phyloP scores from a whole-genome alignment of 2,888 invertebrate species.

The Polietes domitor region DNA sequence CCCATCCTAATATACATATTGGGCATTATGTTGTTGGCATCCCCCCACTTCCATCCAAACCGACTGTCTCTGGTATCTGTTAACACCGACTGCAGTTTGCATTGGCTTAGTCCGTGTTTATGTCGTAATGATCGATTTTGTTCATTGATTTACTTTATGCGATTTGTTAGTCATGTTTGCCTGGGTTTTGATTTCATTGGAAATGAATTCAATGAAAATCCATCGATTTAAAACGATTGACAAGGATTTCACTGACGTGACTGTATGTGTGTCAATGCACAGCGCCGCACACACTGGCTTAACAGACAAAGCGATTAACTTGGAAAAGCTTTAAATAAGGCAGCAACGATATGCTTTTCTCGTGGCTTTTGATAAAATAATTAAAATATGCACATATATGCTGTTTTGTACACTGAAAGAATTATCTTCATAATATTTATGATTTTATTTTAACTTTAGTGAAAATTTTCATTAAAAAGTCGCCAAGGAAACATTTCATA shows the following conservation, averaged over 20 bases:
- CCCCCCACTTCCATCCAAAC: not conserved
- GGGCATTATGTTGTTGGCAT: not conserved
- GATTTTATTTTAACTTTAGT: too few relatives aligned
- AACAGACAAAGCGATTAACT: too few relatives aligned
- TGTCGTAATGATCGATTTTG: not conserved
- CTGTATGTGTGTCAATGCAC: not conserved
- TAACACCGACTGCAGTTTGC: too few relatives aligned
- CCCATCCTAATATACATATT: not conserved
- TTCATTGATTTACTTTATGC: not conserved
- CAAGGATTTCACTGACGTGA: not conserved
- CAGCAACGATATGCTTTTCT: too few relatives aligned
- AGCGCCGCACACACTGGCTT: not conserved
- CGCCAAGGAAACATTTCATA: too few relatives aligned
- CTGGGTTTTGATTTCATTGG: slow-evolving; percentile 1
- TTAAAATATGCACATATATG: too few relatives aligned
- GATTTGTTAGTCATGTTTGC: not conserved
- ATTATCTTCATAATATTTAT: too few relatives aligned
- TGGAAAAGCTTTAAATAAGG: too few relatives aligned
- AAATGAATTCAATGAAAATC: not conserved
- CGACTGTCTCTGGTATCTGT: not conserved
- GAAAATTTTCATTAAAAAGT: too few relatives aligned
- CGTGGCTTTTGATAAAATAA: too few relatives aligned
- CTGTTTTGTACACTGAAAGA: too few relatives aligned
- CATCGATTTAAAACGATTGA: not conserved
- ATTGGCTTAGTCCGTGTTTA: not conserved